Percentiles rank a stretch among this genome's conserved stretches.
phyloP scores from a whole-genome alignment of 2,797 vertebrate genomes.

The Kryptopterus vitreolus region DNA sequence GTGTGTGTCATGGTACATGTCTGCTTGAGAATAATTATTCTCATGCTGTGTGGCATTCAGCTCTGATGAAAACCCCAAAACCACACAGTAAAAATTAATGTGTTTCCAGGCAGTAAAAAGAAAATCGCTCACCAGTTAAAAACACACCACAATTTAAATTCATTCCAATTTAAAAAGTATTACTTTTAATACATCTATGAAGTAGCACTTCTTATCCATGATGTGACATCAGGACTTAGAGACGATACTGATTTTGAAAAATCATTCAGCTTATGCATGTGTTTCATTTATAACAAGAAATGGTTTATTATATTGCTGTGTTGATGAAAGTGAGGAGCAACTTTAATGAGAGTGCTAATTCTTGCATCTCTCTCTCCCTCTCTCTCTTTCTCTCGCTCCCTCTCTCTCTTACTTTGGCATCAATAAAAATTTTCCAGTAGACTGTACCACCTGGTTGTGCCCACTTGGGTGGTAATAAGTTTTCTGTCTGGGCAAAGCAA shows the following conservation, averaged over 20 bases:
- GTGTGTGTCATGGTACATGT: slow-evolving; percentile 15
- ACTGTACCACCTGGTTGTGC: slow-evolving; percentile 33
- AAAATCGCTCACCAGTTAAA: slow-evolving; percentile 61
- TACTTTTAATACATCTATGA: slow-evolving; percentile 32
- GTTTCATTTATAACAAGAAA: neutral
- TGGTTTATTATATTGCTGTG: slow-evolving; percentile 35
- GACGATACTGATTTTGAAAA: neutral
- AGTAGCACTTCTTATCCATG: neutral
- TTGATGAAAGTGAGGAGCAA: slow-evolving; percentile 39
- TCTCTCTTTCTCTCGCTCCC: slow-evolving; percentile 30
- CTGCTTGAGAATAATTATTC: slow-evolving; percentile 32
- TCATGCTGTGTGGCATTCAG: slow-evolving; percentile 53
- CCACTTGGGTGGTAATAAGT: slow-evolving; percentile 48
- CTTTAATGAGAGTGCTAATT: slow-evolving; percentile 57
- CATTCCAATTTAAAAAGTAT: slow-evolving; percentile 9
- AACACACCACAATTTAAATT: neutral
- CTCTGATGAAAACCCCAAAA: slow-evolving; percentile 45
- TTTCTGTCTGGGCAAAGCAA: slow-evolving; percentile 6
- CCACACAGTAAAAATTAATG: slow-evolving; percentile 46
- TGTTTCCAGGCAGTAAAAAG: slow-evolving; percentile 46
- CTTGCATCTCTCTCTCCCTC: slow-evolving; percentile 50
- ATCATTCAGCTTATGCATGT: neutral
- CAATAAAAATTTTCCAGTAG: slow-evolving; percentile 38
- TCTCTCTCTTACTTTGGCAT: slow-evolving; percentile 24
- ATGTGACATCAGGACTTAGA: neutral